These are phyloP conservation scores for Calliphora vomitoria DNA, from an alignment of 2,888 invertebrate species.

Conservation along the genomic window DNA sequence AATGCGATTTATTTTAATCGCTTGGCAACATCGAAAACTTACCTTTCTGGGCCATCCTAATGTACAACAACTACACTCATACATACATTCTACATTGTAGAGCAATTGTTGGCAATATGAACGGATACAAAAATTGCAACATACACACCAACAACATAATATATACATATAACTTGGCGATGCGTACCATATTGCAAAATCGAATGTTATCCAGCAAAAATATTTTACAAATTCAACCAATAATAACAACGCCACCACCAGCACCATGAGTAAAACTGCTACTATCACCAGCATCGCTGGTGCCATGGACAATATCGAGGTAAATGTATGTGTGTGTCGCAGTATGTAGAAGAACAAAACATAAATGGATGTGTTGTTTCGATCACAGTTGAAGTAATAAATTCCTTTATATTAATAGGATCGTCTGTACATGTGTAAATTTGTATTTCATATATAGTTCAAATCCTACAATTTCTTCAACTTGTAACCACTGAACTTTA, in stretches of 20 bases:
- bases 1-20: no score
- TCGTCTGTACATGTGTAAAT: background rate
- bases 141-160: slow-evolving; percentile 30
- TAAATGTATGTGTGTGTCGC: background rate
- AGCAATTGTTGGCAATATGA: slow-evolving; percentile 39
- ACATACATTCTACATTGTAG: background rate
- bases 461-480: no score
- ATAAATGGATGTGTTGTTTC: background rate
- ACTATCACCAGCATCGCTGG: slow-evolving; percentile 6
- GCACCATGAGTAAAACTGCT: background rate
- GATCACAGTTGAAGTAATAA: slow-evolving; percentile 59
- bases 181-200: slow-evolving; percentile 64
- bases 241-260: background rate
- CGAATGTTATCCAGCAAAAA: slow-evolving; percentile 44
- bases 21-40: no score
- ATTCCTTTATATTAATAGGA: slow-evolving; percentile 9
- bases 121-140: background rate
- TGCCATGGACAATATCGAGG: background rate
- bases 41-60: background rate
- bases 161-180: slow-evolving; percentile 12
- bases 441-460: no score
- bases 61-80: background rate
- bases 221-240: slow-evolving; percentile 33
- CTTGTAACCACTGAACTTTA: no score
- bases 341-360: background rate